Evolutionary conservation across 2,888 invertebrate genomes (phyloP).

Genomic region (Anaspis maculata): DNA sequence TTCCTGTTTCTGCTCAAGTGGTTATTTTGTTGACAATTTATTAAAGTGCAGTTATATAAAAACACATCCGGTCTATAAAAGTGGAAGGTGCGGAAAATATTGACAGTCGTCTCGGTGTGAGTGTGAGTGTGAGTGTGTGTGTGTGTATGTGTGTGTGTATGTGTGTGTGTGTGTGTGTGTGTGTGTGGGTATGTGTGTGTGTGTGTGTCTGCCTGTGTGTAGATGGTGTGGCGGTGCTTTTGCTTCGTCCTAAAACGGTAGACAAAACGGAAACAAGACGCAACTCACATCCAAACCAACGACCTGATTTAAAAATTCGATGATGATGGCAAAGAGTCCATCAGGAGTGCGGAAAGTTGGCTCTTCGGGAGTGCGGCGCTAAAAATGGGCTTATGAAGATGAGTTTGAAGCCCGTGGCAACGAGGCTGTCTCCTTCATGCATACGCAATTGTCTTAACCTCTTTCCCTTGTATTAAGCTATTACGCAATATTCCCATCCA

Average conservation of each 20-base stretch:
- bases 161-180: no score
- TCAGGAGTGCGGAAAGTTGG: no score
- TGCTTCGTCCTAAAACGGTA: no score
- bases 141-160: no score
- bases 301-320: slow-evolving; percentile 16
- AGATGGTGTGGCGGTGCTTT: no score
- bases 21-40: slow-evolving; percentile 5
- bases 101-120: slow-evolving; percentile 1
- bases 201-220: no score
- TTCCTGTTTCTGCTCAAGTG: slow-evolving; percentile 1
- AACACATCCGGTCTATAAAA: background rate
- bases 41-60: slow-evolving; percentile 4
- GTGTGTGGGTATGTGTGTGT: no score
- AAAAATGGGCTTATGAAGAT: slow-evolving; percentile 22
- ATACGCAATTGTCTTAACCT: slow-evolving; percentile 36
- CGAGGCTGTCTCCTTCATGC: slow-evolving; percentile 23
- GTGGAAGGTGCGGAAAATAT: slow-evolving; percentile 1
- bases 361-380: slow-evolving; percentile 12
- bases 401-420: slow-evolving; percentile 12
- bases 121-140: no score
- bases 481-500: slow-evolving; percentile 38
- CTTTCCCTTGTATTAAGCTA: slow-evolving; percentile 34
- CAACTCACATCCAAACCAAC: no score
- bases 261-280: no score
- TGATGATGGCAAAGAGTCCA: slow-evolving; percentile 13